Conservation (phyloP, 2,113 vertebrate species). For the Eubucco bourcierii region DNA sequence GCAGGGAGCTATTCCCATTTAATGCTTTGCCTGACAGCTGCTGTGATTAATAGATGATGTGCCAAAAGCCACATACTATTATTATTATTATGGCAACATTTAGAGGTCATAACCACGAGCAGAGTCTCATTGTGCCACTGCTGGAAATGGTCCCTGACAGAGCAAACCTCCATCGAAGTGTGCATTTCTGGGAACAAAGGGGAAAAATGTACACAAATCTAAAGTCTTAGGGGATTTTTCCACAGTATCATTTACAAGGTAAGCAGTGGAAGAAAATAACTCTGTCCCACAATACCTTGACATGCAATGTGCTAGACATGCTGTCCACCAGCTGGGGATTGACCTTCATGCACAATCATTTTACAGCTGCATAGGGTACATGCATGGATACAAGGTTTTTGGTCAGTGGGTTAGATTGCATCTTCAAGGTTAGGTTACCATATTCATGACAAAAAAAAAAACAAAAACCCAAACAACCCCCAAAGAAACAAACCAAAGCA, state of each 20-base stretch:
- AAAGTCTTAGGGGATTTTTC: background rate
- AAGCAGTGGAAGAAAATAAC: background rate
- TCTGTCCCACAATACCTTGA: background rate
- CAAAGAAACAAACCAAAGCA: too few relatives aligned
- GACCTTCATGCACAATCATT: background rate
- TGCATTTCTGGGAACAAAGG: background rate
- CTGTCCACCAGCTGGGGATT: background rate
- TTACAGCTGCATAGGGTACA: background rate
- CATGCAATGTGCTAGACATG: background rate
- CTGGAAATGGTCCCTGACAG: background rate
- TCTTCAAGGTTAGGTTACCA: background rate
- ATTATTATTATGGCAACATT: conserved; percentile 55
- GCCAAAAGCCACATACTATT: conserved; percentile 53
- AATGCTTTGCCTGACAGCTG: conserved; percentile 52
- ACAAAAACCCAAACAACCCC: background rate
- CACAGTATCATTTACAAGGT: background rate
- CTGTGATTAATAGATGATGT: conserved; percentile 61
- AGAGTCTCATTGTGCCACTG: conserved; percentile 10
- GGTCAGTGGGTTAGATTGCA: background rate
- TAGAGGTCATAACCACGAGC: conserved; percentile 48
- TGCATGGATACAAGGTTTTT: accelerated
- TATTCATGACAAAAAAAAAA: background rate
- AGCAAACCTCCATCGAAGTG: conserved; percentile 1
- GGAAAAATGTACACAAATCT: background rate
- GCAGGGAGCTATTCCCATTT: conserved; percentile 42